phyloP scores from a whole-genome alignment of 1,140 invertebrate species.

The Leptonema lineaticorne region DNA sequence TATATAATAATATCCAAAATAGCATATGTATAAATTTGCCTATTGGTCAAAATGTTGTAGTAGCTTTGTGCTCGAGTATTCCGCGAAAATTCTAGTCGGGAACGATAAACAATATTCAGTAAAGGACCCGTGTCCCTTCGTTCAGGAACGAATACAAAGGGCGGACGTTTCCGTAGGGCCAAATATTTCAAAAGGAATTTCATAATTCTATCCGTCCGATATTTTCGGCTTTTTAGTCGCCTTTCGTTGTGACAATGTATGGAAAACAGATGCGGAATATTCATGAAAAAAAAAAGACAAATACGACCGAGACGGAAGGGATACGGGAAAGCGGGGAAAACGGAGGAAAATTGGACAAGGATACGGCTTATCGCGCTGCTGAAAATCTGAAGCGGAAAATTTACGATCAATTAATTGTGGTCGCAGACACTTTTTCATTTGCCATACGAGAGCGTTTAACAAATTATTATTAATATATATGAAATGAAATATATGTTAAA shows the following conservation, averaged over 20 bases:
- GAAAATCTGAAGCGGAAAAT: slow-evolving; percentile 10
- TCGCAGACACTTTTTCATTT: not conserved
- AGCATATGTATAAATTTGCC: not conserved
- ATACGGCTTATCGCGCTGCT: not conserved
- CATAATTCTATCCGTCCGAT: slow-evolving; percentile 14
- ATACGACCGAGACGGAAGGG: no score
- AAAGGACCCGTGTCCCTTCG: not conserved
- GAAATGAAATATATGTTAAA: no score
- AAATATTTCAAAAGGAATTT: slow-evolving; percentile 12
- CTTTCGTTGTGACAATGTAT: slow-evolving; percentile 2
- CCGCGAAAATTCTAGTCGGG: not conserved
- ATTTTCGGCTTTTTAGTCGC: slow-evolving; percentile 12
- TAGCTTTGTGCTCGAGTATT: not conserved
- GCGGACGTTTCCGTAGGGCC: not conserved
- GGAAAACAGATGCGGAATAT: slow-evolving; percentile 17
- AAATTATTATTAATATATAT: no score
- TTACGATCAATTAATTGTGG: slow-evolving; percentile 16
- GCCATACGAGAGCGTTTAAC: not conserved
- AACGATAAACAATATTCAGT: not conserved
- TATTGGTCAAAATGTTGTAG: not conserved
- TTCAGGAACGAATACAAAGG: slow-evolving; percentile 2
- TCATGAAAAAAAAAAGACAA: slow-evolving; percentile 19
- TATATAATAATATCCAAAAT: not conserved
- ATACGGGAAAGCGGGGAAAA: not conserved
- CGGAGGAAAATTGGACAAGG: not conserved